Conservation (phyloP, 2,113 vertebrate species). For the Halcyon malimbica region DNA sequence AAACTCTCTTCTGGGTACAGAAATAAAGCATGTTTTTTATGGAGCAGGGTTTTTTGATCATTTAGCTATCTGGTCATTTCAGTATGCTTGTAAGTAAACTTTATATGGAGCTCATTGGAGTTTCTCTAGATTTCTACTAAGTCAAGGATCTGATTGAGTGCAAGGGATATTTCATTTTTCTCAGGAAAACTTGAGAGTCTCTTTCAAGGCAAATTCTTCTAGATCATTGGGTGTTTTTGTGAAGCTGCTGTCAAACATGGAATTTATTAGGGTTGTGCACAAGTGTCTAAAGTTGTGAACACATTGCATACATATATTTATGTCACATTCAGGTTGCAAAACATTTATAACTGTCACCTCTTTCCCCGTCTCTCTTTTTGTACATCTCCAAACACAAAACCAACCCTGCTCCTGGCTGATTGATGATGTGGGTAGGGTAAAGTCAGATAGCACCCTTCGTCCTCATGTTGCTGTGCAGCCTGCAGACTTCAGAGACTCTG, state of each 20-base stretch:
- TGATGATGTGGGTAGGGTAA: neutral
- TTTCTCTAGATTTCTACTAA: neutral
- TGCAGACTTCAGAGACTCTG: neutral
- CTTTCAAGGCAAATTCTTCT: neutral
- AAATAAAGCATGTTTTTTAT: neutral
- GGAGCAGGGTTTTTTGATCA: neutral
- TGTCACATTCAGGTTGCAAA: slow-evolving; percentile 9
- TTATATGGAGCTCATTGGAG: neutral
- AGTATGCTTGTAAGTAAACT: neutral
- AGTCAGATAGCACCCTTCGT: neutral
- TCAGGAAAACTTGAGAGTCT: neutral
- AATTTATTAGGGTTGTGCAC: slow-evolving; percentile 13
- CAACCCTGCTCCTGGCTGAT: neutral
- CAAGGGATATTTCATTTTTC: neutral
- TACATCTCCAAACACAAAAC: neutral
- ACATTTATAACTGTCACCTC: slow-evolving; percentile 15
- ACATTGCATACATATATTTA: slow-evolving; percentile 8
- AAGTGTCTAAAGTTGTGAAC: slow-evolving; percentile 2
- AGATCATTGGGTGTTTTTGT: neutral
- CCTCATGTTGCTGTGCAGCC: neutral
- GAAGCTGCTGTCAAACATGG: neutral
- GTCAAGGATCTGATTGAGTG: neutral
- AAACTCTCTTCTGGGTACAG: neutral
- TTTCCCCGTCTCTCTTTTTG: neutral
- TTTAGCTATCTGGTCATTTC: neutral